These are phyloP conservation scores for Pelusios castaneus DNA, from an alignment of 2,113 vertebrate species.

Conservation along the genomic window DNA sequence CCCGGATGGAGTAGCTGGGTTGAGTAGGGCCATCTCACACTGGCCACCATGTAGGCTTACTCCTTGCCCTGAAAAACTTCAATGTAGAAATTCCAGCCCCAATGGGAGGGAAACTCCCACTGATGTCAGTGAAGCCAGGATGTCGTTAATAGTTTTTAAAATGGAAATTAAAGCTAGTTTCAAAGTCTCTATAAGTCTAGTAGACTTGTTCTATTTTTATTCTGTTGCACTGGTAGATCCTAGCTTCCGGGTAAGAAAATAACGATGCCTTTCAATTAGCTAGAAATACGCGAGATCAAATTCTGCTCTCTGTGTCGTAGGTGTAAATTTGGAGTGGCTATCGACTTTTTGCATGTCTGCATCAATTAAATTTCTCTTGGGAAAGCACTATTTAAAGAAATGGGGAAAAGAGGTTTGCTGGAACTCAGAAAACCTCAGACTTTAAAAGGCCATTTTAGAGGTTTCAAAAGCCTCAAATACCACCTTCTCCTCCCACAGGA, in stretches of 20 bases:
- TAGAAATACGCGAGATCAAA: neutral
- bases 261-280: neutral
- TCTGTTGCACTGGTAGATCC: neutral
- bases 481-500: neutral
- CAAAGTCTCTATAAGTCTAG: neutral
- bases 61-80: neutral
- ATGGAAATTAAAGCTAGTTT: neutral
- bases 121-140: neutral
- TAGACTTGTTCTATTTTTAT: neutral
- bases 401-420: neutral
- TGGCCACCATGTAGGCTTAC: fast-evolving
- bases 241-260: neutral
- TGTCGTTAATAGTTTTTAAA: neutral
- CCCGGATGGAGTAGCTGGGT: too few relatives aligned
- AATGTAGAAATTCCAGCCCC: neutral
- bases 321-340: slow-evolving; percentile 22
- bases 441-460: slow-evolving; percentile 10
- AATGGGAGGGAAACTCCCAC: neutral
- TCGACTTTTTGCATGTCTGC: neutral
- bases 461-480: slow-evolving; percentile 12
- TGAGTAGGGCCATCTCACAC: neutral
- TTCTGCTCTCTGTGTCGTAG: neutral
- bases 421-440: neutral
- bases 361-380: neutral
- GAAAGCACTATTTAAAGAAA: slow-evolving; percentile 11